Evolutionary conservation across 2,113 vertebrate genomes (phyloP), one percentile per base, ranked within the genome.

Genomic region (Dunckerocampus dactyliophorus): DNA sequence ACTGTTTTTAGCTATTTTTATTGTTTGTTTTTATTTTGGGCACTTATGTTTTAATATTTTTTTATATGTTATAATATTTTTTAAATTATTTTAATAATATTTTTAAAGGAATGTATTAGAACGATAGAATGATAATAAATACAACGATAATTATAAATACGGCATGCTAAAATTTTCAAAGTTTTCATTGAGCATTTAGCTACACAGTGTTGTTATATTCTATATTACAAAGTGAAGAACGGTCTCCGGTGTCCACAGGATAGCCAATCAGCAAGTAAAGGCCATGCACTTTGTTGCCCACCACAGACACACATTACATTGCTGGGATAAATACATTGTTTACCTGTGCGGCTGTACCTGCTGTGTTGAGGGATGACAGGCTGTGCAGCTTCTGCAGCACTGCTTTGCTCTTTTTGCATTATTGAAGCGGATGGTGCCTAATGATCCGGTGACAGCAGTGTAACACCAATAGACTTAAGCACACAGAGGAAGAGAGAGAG

Each of bases 321-420:
- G 55, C 34, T 16, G 50, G 39, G 58, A 50, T 79, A 63, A 43
- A 72, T 78, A 71, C 77, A 68, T 68, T 76, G 73, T 82, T 72
- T 81, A 57, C 75, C 63, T 50, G 13, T 16, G 53, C 61, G 67
- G 21, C 69, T 50, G 2, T 43, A 43, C 76, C 80, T 67, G 77
- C 76, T 79, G 85, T 67, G 81, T 43, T 65, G 55, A 81, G 74
- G 77, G 66, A 49, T 63, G 57, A 64, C 47, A 53, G 47, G 46
- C 64, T 60, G 56, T 49, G 59, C 11, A 15, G 59, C 59, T 67
- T 77, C 71, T 78, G 76, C 71, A 12, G 34, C 54, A 43, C 69
- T 63, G 63, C 31, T 79, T 85, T 84, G 77, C 81, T 85, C 79
- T 85, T 86, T 85, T 78, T 89, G 84, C 77, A 89, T 88, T 87